These are phyloP conservation scores for Gasterosteus nipponicus DNA, from an alignment of 2,113 vertebrate species.

Conservation along the genomic window DNA sequence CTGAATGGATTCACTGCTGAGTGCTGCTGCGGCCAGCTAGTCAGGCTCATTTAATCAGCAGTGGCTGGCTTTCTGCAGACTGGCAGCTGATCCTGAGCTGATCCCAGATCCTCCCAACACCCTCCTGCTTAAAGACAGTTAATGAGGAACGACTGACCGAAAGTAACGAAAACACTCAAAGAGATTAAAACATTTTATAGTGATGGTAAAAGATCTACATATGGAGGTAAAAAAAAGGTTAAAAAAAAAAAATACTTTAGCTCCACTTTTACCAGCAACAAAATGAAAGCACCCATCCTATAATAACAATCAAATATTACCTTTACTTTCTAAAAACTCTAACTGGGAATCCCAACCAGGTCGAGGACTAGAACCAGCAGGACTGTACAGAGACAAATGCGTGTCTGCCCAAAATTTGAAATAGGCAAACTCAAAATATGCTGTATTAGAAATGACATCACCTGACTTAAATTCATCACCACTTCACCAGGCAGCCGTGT, in stretches of 20 bases:
- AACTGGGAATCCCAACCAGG: slow-evolving; percentile 6
- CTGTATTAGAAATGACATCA: neutral
- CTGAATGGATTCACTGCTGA: slow-evolving; percentile 44
- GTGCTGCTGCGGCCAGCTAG: slow-evolving; percentile 39
- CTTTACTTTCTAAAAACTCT: neutral
- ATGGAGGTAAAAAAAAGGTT: too few species aligned
- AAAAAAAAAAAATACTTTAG: too few species aligned
- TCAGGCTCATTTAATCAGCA: slow-evolving; percentile 54
- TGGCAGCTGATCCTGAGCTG: slow-evolving; percentile 42
- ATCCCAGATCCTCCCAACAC: slow-evolving; percentile 49
- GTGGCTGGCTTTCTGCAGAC: slow-evolving; percentile 29
- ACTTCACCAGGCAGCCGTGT: neutral
- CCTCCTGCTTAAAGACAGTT: slow-evolving; percentile 10
- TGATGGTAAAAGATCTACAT: neutral
- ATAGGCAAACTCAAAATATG: neutral
- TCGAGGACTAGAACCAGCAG: neutral
- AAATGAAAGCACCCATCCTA: neutral
- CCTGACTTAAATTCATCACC: neutral
- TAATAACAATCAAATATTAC: neutral
- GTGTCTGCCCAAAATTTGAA: neutral
- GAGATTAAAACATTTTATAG: neutral
- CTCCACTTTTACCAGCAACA: neutral
- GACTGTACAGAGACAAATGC: neutral
- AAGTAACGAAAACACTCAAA: neutral
- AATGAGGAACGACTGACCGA: neutral